These are phyloP conservation scores for Zoanthus sociatus DNA, from an alignment of 92 coral and sea anemone genomes.

Conservation along the genomic window DNA sequence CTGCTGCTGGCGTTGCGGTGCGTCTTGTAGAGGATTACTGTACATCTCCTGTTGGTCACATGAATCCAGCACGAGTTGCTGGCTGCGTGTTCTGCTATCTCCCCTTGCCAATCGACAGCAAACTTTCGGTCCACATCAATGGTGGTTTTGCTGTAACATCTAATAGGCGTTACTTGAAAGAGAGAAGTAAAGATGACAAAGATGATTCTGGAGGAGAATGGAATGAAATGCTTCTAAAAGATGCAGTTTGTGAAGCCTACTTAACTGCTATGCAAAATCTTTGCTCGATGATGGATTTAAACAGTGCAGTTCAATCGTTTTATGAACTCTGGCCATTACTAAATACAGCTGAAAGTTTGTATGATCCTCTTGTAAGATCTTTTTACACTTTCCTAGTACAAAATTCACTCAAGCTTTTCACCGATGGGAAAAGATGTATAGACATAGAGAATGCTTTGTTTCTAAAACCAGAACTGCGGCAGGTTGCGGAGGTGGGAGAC, in stretches of 20 bases:
- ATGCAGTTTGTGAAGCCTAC: slow-evolving; percentile 70
- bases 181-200: slow-evolving; percentile 79
- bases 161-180: slow-evolving; percentile 77
- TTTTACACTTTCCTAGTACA: slow-evolving; percentile 51
- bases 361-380: slow-evolving; percentile 39
- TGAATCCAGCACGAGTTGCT: not conserved
- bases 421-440: slow-evolving; percentile 76
- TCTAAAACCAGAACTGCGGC: slow-evolving; percentile 64
- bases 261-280: slow-evolving; percentile 67
- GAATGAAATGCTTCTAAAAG: slow-evolving; percentile 68
- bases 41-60: not conserved
- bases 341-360: slow-evolving; percentile 2
- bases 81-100: slow-evolving; percentile 74
- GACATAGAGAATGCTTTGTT: slow-evolving; percentile 57
- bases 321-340: slow-evolving; percentile 68
- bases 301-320: slow-evolving; percentile 19
- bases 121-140: slow-evolving; percentile 76
- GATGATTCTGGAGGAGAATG: slow-evolving; percentile 64
- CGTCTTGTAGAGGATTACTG: slow-evolving; percentile 21
- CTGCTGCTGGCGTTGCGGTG: slow-evolving; percentile 89
- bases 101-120: slow-evolving; percentile 80
- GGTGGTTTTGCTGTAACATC: slow-evolving; percentile 82
- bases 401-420: slow-evolving; percentile 51
- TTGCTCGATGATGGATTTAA: slow-evolving; percentile 7
- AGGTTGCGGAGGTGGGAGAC: slow-evolving; percentile 56